phyloP scores from a whole-genome alignment of 1,140 invertebrate species.

The Phortica variegata region DNA sequence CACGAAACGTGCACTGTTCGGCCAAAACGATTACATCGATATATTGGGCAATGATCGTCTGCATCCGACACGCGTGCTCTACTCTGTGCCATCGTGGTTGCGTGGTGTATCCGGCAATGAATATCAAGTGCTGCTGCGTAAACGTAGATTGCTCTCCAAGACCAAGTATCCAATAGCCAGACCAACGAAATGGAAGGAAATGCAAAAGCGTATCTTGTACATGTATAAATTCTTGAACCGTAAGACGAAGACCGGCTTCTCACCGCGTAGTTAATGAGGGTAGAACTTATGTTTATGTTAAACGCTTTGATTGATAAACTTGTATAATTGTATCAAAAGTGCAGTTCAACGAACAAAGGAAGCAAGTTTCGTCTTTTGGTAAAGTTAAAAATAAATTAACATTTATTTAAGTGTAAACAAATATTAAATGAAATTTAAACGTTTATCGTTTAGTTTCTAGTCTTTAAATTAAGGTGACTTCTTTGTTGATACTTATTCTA shows the following conservation, averaged over 20 bases:
- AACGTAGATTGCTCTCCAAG: conserved; percentile 66
- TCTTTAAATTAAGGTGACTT: too few species aligned
- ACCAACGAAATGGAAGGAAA: conserved; percentile 75
- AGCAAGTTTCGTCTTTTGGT: too few species aligned
- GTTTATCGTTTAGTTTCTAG: too few species aligned
- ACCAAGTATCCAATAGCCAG: conserved; percentile 63
- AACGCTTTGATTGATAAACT: conserved; percentile 32
- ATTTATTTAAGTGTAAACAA: too few species aligned
- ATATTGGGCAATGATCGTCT: conserved; percentile 82
- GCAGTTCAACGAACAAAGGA: too few species aligned
- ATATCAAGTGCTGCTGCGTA: conserved; percentile 74
- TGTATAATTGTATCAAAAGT: conserved; percentile 5
- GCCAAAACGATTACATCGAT: conserved; percentile 97
- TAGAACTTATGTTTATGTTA: conserved; percentile 14
- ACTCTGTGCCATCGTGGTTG: conserved; percentile 83
- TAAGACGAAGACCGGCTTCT: conserved; percentile 71
- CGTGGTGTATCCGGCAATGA: conserved; percentile 86
- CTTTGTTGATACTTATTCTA: conserved; percentile 58
- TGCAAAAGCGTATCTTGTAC: conserved; percentile 72
- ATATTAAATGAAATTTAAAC: too few species aligned
- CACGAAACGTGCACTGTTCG: conserved; percentile 78
- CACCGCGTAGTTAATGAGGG: conserved; percentile 22
- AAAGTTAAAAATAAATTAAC: too few species aligned
- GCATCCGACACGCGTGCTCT: conserved; percentile 79
- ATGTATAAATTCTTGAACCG: conserved; percentile 76